These are phyloP conservation scores for Myopa testacea DNA, from an alignment of 2,888 invertebrate species.

Conservation along the genomic window DNA sequence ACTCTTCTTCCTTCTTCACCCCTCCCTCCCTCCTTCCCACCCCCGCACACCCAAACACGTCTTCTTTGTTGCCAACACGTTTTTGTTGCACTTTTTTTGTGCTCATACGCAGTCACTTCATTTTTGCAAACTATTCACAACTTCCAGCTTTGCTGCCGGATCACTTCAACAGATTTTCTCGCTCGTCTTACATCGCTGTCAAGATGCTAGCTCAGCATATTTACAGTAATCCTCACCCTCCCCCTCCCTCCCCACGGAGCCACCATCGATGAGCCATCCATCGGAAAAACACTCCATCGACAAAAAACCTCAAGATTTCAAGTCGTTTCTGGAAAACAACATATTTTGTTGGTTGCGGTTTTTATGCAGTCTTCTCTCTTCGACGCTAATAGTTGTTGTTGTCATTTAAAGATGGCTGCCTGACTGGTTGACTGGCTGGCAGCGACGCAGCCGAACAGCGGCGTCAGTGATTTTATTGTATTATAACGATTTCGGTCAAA, in stretches of 20 bases:
- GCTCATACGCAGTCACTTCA: neutral
- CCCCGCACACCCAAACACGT: no score
- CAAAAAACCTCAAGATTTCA: neutral
- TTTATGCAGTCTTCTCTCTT: neutral
- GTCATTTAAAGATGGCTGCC: neutral
- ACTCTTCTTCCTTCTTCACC: no score
- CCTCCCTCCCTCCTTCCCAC: no score
- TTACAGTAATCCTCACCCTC: neutral
- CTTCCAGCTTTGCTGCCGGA: neutral
- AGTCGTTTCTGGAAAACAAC: neutral
- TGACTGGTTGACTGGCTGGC: neutral
- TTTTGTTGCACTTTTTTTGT: neutral
- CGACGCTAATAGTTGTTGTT: neutral
- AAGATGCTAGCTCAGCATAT: neutral
- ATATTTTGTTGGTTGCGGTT: no score
- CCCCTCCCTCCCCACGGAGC: neutral
- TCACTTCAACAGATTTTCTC: neutral
- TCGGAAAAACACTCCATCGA: no score
- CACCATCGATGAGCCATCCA: no score
- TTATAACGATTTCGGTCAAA: conserved; percentile 14
- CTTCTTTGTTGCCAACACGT: no score
- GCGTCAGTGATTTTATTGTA: neutral
- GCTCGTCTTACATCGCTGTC: neutral
- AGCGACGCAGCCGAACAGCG: neutral
- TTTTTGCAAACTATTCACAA: conserved; percentile 2